phyloP scores from a whole-genome alignment of 2,888 invertebrate species.

The Exocentrus adspersus region DNA sequence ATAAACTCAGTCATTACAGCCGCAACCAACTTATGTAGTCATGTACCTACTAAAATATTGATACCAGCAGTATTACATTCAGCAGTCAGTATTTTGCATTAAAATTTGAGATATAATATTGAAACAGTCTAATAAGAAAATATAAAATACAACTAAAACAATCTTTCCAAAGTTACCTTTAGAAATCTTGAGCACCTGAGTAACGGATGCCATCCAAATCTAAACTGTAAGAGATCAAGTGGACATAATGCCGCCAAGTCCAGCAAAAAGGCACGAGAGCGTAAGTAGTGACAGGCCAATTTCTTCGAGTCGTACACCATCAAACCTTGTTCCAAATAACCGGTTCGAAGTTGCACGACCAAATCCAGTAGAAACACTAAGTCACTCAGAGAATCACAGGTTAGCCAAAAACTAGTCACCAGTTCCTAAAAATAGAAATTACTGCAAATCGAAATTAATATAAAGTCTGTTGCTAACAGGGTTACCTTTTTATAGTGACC shows the following conservation, averaged over 20 bases:
- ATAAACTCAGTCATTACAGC: too few species aligned
- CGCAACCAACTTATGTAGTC: too few species aligned
- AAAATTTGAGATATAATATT: too few species aligned
- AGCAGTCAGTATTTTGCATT: too few species aligned
- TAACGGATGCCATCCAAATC: conserved; percentile 83
- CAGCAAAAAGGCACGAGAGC: conserved; percentile 84
- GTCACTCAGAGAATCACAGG: conserved; percentile 87
- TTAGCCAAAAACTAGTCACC: conserved; percentile 80
- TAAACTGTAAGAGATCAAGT: conserved; percentile 86
- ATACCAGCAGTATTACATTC: too few species aligned
- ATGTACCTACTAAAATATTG: too few species aligned
- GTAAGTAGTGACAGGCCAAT: conserved; percentile 87
- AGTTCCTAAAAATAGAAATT: conserved; percentile 59
- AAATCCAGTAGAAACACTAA: conserved; percentile 89
- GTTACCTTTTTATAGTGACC: too few species aligned
- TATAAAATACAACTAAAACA: too few species aligned
- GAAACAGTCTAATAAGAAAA: too few species aligned
- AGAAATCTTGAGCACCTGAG: conserved; percentile 89
- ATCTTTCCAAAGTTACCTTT: conserved; percentile 74
- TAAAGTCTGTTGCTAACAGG: too few species aligned
- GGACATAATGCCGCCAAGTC: conserved; percentile 87
- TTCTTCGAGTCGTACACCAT: conserved; percentile 94
- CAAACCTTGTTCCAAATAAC: conserved; percentile 91
- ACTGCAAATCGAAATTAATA: not conserved
- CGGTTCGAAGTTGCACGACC: conserved; percentile 91